Base-by-base conservation (phyloP, 2,888 invertebrate genomes). In the Colostygia pectinataria region DNA sequence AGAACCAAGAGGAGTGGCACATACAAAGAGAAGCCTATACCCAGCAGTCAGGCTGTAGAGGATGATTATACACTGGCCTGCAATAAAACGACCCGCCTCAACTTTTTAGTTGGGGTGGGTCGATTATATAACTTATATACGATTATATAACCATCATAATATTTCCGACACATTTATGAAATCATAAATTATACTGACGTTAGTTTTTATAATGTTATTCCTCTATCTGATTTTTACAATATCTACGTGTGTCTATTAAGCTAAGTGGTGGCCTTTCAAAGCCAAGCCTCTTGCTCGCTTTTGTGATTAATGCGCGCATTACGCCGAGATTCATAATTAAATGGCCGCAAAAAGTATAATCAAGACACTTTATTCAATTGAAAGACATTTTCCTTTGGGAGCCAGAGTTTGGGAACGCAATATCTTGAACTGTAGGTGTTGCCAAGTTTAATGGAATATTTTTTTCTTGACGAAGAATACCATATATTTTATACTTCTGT, bases 261-360 rank as follows among this genome's bases (percentile, higher is more conserved):
- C 29, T 55, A 55, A 53, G 48, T 45, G 33, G 52, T 45, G 52
- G 44, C 53, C 51, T 53, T 50, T 57, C 41, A 49, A 36, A 28
- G 43, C 28, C 34, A 53, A 45, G 50, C 37, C 47, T 52, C 43
- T 41, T 55, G 46, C 54, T 48, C 58, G 61, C 57, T 62, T 55
- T 64, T 65, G 68, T 76, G 75, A 75, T 73, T 66, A 71, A 74
- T 68, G 72, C 65, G 59, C 58, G 57, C 66, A 71, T 74, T 73
- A 74, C 60, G 66, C 59, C 47, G 64, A 68, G 68, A 67, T 70
- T 71, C 66, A 71, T 73, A 71, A 76, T 76, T 73, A 74, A 74
- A 74, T 68, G 64, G 49, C 65, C 57, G 66, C 68, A 61, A 61
- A 73, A 73, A 73, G 63, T 70, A 70, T 69, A 68, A 72, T 66